phyloP scores from a whole-genome alignment of 2,113 vertebrate genomes.

The Piaya cayana region DNA sequence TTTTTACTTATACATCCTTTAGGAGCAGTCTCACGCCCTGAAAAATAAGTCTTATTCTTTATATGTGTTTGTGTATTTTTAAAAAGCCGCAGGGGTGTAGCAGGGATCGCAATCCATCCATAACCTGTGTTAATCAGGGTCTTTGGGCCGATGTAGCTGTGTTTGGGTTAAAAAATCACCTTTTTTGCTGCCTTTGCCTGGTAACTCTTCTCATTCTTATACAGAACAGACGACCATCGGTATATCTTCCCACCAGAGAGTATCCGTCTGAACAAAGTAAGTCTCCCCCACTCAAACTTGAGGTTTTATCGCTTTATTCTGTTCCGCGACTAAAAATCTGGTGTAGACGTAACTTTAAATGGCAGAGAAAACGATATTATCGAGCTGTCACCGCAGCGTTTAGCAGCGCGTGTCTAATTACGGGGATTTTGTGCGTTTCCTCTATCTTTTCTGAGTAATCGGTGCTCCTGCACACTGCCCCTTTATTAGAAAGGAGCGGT shows the following conservation, averaged over 20 bases:
- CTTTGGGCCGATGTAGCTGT: background rate
- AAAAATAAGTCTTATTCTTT: background rate
- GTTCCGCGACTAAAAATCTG: background rate
- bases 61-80: background rate
- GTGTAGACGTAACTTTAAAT: accelerated
- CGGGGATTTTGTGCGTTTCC: background rate
- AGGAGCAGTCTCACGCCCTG: background rate
- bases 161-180: background rate
- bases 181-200: background rate
- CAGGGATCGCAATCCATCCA: accelerated
- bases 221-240: conserved; percentile 94
- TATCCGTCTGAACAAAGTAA: conserved; percentile 97
- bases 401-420: background rate
- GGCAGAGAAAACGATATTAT: background rate
- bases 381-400: background rate
- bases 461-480: background rate
- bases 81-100: background rate
- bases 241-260: conserved; percentile 94
- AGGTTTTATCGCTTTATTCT: background rate
- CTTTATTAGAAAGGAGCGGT: background rate
- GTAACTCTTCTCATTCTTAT: background rate
- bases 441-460: background rate
- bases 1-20: accelerated
- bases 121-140: accelerated
- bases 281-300: background rate